Evolutionary conservation across 2,113 vertebrate species (phyloP).

Genomic region (Rhabdornis inornatus): DNA sequence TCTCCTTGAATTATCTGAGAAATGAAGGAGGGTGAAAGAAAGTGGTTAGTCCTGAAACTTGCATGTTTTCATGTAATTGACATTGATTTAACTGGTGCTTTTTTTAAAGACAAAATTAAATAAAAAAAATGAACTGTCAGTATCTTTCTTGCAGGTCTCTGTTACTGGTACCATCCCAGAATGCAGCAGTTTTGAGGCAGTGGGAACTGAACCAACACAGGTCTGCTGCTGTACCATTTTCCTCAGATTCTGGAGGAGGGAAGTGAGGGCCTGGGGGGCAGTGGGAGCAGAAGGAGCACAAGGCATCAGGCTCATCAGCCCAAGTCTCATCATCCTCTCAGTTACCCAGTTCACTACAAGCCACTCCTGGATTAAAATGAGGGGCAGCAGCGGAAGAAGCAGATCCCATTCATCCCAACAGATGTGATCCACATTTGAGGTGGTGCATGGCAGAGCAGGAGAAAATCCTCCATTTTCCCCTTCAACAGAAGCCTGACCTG

Average conservation of each 20-base stretch:
- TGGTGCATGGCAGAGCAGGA: background rate
- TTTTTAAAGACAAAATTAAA: background rate
- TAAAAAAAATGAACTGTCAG: background rate
- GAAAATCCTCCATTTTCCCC: background rate
- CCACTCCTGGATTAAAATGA: background rate
- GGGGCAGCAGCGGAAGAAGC: fast-evolving
- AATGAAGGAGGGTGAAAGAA: background rate
- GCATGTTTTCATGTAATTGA: slow-evolving; percentile 9
- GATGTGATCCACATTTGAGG: background rate
- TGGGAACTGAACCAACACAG: background rate
- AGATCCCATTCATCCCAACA: background rate
- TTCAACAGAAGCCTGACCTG: background rate
- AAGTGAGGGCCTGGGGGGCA: fast-evolving
- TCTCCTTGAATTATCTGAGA: background rate
- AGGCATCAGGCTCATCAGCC: background rate
- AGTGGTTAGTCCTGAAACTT: background rate
- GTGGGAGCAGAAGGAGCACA: background rate
- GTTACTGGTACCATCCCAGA: background rate
- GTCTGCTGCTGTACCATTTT: background rate
- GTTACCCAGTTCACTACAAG: background rate
- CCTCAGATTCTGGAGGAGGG: background rate
- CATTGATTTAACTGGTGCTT: background rate
- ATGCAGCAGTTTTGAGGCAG: background rate
- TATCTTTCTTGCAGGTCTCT: background rate
- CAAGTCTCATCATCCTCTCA: background rate